phyloP scores from a whole-genome alignment of 1,140 invertebrate genomes.

The Octopus sinensis region DNA sequence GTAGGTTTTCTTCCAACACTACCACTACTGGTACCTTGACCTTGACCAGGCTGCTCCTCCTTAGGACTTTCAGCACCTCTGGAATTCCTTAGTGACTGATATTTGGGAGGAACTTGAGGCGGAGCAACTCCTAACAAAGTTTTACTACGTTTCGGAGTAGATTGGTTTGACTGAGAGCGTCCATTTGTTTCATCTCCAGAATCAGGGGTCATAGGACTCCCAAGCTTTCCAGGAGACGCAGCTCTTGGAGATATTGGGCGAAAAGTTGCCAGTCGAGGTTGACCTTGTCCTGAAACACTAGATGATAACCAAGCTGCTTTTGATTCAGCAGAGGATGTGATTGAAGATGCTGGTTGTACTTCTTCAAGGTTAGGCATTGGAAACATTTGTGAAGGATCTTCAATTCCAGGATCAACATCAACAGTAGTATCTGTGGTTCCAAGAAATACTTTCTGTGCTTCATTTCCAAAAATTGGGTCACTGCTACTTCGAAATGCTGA shows the following conservation, averaged over 20 bases:
- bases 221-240: slow-evolving; percentile 6
- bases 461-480: slow-evolving; percentile 34
- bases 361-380: slow-evolving; percentile 13
- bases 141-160: slow-evolving; percentile 5
- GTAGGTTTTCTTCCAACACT: background rate
- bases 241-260: slow-evolving; percentile 4
- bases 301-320: slow-evolving; percentile 6
- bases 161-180: slow-evolving; percentile 8
- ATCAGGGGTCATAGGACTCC: slow-evolving; percentile 1
- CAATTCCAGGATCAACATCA: background rate
- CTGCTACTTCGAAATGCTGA: slow-evolving; percentile 40
- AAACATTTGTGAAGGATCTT: slow-evolving; percentile 14
- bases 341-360: slow-evolving; percentile 7
- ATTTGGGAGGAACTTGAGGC: slow-evolving; percentile 5
- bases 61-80: slow-evolving; percentile 1
- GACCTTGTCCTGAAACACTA: background rate
- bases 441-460: slow-evolving; percentile 23
- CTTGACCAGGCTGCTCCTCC: slow-evolving; percentile 3
- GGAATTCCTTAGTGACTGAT: background rate
- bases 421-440: slow-evolving; percentile 18
- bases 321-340: slow-evolving; percentile 9
- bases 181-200: slow-evolving; percentile 8
- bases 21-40: background rate
- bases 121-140: background rate
- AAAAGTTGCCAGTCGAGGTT: slow-evolving; percentile 1